phyloP scores from a whole-genome alignment of 2,113 vertebrate genomes.

The Serilophus lunatus region DNA sequence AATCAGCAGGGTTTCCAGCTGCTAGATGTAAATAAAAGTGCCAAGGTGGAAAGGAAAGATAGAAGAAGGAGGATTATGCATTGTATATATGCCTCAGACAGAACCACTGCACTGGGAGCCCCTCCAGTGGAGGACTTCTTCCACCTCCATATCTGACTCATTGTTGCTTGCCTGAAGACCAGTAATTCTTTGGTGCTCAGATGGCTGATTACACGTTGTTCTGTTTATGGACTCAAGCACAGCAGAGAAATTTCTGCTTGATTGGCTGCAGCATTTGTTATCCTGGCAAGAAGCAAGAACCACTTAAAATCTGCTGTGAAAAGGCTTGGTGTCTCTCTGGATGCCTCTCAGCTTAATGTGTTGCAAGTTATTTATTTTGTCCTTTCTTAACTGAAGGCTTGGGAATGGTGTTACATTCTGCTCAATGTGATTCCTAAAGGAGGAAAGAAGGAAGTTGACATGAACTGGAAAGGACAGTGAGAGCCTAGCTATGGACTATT shows the following conservation, averaged over 20 bases:
- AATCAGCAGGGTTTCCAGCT: background rate
- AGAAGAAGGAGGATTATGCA: background rate
- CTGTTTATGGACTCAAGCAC: slow-evolving; percentile 3
- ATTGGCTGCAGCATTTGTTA: slow-evolving; percentile 24
- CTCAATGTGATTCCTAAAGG: background rate
- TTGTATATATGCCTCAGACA: background rate
- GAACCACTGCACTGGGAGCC: background rate
- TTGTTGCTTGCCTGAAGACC: background rate
- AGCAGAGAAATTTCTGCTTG: slow-evolving; percentile 17
- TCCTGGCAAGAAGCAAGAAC: slow-evolving; percentile 22
- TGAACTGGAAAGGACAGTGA: background rate
- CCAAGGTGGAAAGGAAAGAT: background rate
- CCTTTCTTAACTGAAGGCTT: background rate
- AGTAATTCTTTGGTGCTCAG: slow-evolving; percentile 26
- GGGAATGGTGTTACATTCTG: background rate
- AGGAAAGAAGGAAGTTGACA: background rate
- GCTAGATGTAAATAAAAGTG: background rate
- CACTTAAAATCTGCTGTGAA: slow-evolving; percentile 7
- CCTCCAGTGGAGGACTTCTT: background rate
- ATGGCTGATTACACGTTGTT: background rate
- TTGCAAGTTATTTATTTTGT: background rate
- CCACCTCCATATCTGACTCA: background rate
- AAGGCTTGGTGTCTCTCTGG: background rate
- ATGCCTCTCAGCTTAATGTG: background rate
- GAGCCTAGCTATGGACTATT: background rate